A percentile compares a stretch with the other conserved stretches of the same genome.
phyloP scores from a whole-genome alignment of 2,888 invertebrate genomes.

The Nephrotoma appendiculata region DNA sequence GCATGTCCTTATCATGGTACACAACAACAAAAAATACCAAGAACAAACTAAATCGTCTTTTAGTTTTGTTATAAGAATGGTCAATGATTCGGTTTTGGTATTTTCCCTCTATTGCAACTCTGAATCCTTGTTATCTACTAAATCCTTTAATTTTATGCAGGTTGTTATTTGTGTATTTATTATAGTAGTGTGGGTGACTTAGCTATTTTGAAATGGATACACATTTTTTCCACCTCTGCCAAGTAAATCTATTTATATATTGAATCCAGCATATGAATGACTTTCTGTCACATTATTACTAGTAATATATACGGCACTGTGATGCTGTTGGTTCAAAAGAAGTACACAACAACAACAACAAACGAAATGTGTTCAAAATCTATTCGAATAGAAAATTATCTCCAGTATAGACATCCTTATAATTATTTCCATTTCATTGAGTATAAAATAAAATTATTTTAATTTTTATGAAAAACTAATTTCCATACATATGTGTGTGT shows the following conservation, averaged over 20 bases:
- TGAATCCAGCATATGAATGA: background rate
- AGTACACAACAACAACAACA: background rate
- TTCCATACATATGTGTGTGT: background rate
- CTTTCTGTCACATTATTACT: background rate
- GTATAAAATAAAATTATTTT: background rate
- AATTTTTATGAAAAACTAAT: background rate
- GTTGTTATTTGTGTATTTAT: background rate
- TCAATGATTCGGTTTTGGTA: too few species aligned
- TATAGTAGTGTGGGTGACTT: background rate
- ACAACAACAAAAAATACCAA: too few species aligned
- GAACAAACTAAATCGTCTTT: too few species aligned
- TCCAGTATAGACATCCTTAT: background rate
- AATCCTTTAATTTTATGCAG: background rate
- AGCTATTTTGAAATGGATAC: background rate
- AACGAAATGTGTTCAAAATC: background rate
- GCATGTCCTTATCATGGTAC: too few species aligned
- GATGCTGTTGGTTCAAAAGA: background rate
- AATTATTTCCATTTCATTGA: background rate
- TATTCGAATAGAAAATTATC: background rate
- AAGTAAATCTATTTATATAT: background rate
- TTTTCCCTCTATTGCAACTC: too few species aligned
- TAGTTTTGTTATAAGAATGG: too few species aligned
- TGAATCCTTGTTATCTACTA: background rate
- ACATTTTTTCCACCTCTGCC: background rate
- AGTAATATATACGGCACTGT: too few species aligned